These are phyloP conservation scores for Agrenia bidenticulata DNA, from an alignment of 2,888 invertebrate genomes.

Conservation along the genomic window DNA sequence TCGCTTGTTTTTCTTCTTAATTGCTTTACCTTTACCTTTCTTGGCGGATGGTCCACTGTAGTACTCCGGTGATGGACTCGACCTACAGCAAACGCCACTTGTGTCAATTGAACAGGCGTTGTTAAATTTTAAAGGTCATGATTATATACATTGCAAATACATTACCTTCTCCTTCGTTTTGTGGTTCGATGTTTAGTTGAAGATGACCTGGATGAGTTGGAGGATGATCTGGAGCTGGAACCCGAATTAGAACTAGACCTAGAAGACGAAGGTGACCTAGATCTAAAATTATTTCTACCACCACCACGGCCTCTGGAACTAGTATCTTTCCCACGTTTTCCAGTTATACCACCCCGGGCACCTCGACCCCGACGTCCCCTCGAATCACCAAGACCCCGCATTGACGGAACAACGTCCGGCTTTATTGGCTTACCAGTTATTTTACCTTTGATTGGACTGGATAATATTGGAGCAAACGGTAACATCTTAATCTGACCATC, in stretches of 20 bases:
- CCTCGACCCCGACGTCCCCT: slow-evolving; percentile 47
- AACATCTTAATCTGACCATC: slow-evolving; percentile 46
- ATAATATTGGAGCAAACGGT: slow-evolving; percentile 42
- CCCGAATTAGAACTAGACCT: slow-evolving; percentile 53
- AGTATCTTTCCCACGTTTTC: slow-evolving; percentile 30
- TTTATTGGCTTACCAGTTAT: slow-evolving; percentile 51
- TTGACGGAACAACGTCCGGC: slow-evolving; percentile 35
- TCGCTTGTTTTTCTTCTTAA: slow-evolving; percentile 15
- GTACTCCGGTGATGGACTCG: slow-evolving; percentile 14
- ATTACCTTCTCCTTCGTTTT: slow-evolving; percentile 1
- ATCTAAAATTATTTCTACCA: slow-evolving; percentile 52
- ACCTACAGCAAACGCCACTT: too few relatives aligned
- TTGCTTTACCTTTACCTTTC: slow-evolving; percentile 13
- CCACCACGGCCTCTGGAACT: slow-evolving; percentile 33
- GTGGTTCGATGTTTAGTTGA: slow-evolving; percentile 25
- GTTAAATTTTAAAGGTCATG: background rate
- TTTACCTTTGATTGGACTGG: slow-evolving; percentile 48
- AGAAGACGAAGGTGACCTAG: slow-evolving; percentile 38
- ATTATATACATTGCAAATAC: background rate
- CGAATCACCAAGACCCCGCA: slow-evolving; percentile 34
- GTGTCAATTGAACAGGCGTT: too few relatives aligned
- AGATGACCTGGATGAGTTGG: slow-evolving; percentile 43
- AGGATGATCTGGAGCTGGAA: slow-evolving; percentile 49
- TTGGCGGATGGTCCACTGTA: background rate
- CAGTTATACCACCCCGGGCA: slow-evolving; percentile 43